Base-by-base conservation (phyloP, 1,140 invertebrate genomes). In the Cydia strobilella region DNA sequence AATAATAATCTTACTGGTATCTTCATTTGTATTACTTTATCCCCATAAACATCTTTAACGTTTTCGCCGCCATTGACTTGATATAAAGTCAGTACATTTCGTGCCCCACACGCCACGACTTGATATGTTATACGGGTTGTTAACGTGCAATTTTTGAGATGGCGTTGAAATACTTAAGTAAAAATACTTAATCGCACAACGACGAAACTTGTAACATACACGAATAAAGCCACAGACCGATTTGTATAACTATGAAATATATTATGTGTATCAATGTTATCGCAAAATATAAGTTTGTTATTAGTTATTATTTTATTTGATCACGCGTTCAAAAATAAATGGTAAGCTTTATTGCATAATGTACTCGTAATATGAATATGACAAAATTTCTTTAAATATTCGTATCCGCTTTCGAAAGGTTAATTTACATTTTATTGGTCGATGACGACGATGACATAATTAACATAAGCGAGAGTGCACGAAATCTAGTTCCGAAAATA, bases 401-500 rank as follows among this genome's bases (percentile, higher is more conserved):
- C 69, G 59, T 62, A 63, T 48, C 66, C 69, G 74, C 76, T 77
- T 77, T 77, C 76, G 69, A 75, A 69, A 72, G 72, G 59, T 71
- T 39, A 48, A 75, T 77, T 77, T 75, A 69, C 76, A 77, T 77
- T 77, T 77, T 76, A 73, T 76, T 63, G 66, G 74, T 72, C 25
- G 45, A 59, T 25, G n/a, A n/a, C n/a, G n/a, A n/a, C n/a, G n/a
- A 25, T 45, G n/a, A 75, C 62, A 39, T 72, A 51, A 77, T 73
- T 42, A 65, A 69, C 42, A 74, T 66, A 42, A 72, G 39, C 66
- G 65, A 66, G 23, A 42, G 73, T 71, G 31, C 25, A 51, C 72
- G 65, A 76, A 76, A 74, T 72, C 62, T 51, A 48, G 39, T 69
- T 71, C 72, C 72, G 74, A 75, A 72, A 63, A 78, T 35, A 77